These are phyloP conservation scores for Eumacrocentrus americanus DNA, from an alignment of 2,888 invertebrate genomes.

Conservation along the genomic window DNA sequence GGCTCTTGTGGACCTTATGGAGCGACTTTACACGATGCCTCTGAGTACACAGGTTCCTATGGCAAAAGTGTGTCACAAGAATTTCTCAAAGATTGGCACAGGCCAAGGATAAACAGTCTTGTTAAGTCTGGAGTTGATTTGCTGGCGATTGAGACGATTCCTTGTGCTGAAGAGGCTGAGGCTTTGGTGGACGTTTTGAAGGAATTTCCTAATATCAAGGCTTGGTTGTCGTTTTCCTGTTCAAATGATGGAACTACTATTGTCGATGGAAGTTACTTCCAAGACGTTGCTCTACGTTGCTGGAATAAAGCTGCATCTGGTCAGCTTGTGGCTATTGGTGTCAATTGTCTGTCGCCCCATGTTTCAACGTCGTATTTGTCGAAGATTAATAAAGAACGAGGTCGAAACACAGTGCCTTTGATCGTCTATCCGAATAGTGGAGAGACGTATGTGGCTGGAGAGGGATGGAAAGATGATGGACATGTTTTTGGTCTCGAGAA, in stretches of 20 bases:
- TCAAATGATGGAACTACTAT: slow-evolving; percentile 69
- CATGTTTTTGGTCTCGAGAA: slow-evolving; percentile 74
- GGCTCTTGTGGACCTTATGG: slow-evolving; percentile 95
- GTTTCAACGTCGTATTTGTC: slow-evolving; percentile 69
- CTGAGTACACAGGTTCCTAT: slow-evolving; percentile 91
- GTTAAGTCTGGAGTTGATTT: slow-evolving; percentile 83
- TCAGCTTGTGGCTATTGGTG: slow-evolving; percentile 86
- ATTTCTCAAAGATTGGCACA: slow-evolving; percentile 82
- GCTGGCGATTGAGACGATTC: slow-evolving; percentile 91
- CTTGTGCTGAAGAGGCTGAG: slow-evolving; percentile 82
- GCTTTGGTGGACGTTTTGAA: slow-evolving; percentile 79
- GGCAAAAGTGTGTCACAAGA: slow-evolving; percentile 70
- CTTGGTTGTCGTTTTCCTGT: slow-evolving; percentile 90
- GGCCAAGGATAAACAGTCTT: slow-evolving; percentile 78
- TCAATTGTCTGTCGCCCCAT: slow-evolving; percentile 83
- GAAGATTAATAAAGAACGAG: slow-evolving; percentile 64
- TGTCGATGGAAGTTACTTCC: slow-evolving; percentile 82
- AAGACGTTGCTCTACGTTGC: slow-evolving; percentile 73
- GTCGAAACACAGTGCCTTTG: slow-evolving; percentile 69
- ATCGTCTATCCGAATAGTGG: slow-evolving; percentile 95
- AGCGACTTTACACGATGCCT: slow-evolving; percentile 86
- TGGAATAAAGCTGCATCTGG: slow-evolving; percentile 66
- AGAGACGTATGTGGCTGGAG: slow-evolving; percentile 75
- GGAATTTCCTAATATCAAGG: slow-evolving; percentile 78
- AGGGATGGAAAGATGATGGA: slow-evolving; percentile 65